Evolutionary conservation across 2,888 invertebrate species (phyloP).

Genomic region (Eumerus sabulonum): DNA sequence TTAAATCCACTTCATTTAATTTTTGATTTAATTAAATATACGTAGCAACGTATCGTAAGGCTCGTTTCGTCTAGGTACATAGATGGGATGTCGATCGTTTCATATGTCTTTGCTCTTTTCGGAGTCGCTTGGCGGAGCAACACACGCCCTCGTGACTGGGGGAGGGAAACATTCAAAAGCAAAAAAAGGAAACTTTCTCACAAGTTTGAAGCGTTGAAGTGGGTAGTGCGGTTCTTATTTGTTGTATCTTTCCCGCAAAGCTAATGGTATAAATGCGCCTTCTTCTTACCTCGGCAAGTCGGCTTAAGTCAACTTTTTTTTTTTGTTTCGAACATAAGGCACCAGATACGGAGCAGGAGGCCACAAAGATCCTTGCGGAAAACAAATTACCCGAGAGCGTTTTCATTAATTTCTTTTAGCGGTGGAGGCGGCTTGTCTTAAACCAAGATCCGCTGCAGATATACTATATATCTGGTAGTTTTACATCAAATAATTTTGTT

Average conservation of each 20-base stretch:
- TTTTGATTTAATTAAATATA: slow-evolving; percentile 67
- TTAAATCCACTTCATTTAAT: slow-evolving; percentile 67
- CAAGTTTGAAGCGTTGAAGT: no score
- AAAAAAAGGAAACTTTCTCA: no score
- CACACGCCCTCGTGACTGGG: no score
- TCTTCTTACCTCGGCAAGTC: slow-evolving; percentile 4
- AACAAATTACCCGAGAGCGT: slow-evolving; percentile 44
- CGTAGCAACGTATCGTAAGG: slow-evolving; percentile 25
- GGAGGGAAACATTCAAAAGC: no score
- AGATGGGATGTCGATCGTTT: slow-evolving; percentile 47
- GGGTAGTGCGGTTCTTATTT: no score
- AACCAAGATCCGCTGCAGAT: neutral
- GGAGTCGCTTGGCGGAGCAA: no score
- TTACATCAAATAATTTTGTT: slow-evolving; percentile 25
- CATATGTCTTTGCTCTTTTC: no score
- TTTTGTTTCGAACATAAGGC: slow-evolving; percentile 7
- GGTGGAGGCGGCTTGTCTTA: slow-evolving; percentile 33
- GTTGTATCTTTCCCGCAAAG: slow-evolving; percentile 1
- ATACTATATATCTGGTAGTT: slow-evolving; percentile 22
- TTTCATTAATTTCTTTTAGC: slow-evolving; percentile 54
- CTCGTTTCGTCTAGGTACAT: slow-evolving; percentile 31
- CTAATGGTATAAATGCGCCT: slow-evolving; percentile 16
- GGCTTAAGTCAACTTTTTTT: no score
- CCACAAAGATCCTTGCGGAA: slow-evolving; percentile 48
- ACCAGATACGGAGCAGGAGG: slow-evolving; percentile 15